Percentiles rank a stretch among this genome's conserved stretches.
These are phyloP conservation scores for Indicator maculatus DNA, from an alignment of 2,113 vertebrate species.

Conservation along the genomic window DNA sequence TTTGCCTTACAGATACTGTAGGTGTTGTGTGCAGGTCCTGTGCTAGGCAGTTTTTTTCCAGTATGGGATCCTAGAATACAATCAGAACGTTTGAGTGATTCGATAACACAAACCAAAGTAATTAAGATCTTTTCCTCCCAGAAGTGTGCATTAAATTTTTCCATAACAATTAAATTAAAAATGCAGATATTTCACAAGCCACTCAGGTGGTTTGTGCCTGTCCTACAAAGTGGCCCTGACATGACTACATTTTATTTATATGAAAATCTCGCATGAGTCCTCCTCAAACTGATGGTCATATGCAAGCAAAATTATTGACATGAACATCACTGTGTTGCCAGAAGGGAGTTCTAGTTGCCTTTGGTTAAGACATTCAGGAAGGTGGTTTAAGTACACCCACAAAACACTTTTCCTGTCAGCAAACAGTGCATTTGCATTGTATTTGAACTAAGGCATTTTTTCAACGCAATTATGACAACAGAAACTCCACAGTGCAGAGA, in stretches of 20 bases:
- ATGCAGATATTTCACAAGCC: not conserved
- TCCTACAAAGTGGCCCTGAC: fast-evolving
- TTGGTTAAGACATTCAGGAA: not conserved
- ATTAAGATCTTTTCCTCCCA: not conserved
- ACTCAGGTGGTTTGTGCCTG: not conserved
- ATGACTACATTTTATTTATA: not conserved
- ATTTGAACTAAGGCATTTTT: not conserved
- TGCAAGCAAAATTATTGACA: not conserved
- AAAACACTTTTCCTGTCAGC: not conserved
- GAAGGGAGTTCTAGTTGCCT: not conserved
- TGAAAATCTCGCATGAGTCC: not conserved
- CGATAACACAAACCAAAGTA: not conserved
- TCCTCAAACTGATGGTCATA: not conserved
- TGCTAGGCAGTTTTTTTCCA: not conserved
- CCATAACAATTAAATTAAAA: not conserved
- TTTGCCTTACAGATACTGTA: fast-evolving
- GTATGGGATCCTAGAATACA: not conserved
- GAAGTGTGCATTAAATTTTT: not conserved
- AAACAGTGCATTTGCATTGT: not conserved
- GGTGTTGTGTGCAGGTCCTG: not conserved
- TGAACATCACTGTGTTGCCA: not conserved
- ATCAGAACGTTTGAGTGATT: not conserved
- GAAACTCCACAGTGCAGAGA: not conserved
- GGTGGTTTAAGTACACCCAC: not conserved
- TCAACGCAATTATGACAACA: not conserved